Conservation (phyloP, 2,113 vertebrate genomes). For the Planiliza haematocheilus region DNA sequence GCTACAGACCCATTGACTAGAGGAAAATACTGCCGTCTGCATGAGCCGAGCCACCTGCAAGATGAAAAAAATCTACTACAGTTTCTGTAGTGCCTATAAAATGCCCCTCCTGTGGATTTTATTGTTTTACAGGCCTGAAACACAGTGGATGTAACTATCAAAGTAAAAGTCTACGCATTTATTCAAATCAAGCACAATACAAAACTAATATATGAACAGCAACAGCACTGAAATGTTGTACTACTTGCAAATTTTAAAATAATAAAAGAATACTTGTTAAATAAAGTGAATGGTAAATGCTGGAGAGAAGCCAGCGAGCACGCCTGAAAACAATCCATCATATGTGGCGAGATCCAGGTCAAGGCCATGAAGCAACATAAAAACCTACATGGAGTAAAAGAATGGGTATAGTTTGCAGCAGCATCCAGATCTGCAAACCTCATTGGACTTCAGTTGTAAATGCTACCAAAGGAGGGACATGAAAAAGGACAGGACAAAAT, state of each 20-base stretch:
- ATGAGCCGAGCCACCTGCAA: neutral
- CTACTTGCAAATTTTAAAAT: no score
- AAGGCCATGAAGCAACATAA: neutral
- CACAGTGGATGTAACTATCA: neutral
- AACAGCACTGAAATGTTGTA: neutral
- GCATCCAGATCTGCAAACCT: no score
- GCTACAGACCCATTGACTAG: neutral
- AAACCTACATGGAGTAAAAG: no score
- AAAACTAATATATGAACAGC: neutral
- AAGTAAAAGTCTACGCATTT: no score
- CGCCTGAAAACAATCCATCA: neutral
- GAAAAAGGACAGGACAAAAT: no score
- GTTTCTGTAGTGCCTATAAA: neutral
- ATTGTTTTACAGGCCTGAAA: neutral
- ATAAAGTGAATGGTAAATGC: neutral
- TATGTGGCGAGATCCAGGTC: slow-evolving; percentile 1
- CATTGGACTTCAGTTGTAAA: neutral
- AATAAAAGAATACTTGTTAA: no score
- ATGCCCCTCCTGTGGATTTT: neutral
- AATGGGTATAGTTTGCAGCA: neutral
- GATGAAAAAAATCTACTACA: neutral
- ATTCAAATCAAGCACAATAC: neutral
- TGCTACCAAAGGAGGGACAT: neutral
- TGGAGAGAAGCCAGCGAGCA: slow-evolving; percentile 1
- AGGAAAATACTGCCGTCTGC: neutral